Percentiles rank a stretch among this genome's conserved stretches.
Conservation (phyloP, 2,113 vertebrate species). For the Stictonetta naevosa region DNA sequence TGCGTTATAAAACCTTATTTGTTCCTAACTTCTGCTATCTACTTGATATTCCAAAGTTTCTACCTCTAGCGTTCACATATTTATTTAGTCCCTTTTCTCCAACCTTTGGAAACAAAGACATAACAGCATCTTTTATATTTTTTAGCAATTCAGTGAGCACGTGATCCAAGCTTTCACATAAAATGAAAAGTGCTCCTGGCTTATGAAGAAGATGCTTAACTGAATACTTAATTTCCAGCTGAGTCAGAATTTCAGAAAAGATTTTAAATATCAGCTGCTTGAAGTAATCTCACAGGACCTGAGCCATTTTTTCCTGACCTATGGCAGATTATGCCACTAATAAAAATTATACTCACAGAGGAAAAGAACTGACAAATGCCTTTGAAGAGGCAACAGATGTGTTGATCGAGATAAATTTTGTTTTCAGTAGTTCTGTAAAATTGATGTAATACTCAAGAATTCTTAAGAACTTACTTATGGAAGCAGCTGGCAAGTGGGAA, state of each 20-base stretch:
- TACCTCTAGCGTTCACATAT: neutral
- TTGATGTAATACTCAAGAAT: slow-evolving; percentile 32
- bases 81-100: neutral
- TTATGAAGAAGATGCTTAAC: neutral
- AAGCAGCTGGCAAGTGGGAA: slow-evolving; percentile 48
- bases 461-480: slow-evolving; percentile 24
- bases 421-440: slow-evolving; percentile 1
- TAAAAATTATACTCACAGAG: neutral
- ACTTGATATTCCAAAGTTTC: neutral
- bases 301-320: neutral
- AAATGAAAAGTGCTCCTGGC: neutral
- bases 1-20: neutral
- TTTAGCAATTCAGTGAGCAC: neutral
- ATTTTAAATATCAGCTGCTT: neutral
- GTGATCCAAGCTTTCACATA: neutral
- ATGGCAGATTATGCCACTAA: neutral
- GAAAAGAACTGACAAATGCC: neutral
- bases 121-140: neutral
- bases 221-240: neutral
- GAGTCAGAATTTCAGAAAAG: neutral
- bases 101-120: neutral
- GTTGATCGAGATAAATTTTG: slow-evolving; percentile 8
- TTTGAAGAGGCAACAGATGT: slow-evolving; percentile 24
- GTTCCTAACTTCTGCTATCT: neutral
- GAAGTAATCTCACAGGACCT: neutral